phyloP scores from a whole-genome alignment of 2,888 invertebrate species.

The Ormyrus rosae region DNA sequence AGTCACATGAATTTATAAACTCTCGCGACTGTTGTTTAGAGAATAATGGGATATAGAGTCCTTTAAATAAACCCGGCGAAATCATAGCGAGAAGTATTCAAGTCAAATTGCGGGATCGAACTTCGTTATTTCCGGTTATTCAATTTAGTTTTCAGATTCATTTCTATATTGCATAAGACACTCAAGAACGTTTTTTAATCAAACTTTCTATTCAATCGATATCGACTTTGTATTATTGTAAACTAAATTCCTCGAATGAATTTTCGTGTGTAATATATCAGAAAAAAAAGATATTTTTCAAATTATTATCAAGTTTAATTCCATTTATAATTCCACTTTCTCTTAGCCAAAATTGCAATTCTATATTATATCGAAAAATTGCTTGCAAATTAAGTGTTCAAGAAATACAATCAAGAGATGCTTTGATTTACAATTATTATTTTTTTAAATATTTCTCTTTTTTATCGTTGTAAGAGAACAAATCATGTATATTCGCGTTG shows the following conservation, averaged over 20 bases:
- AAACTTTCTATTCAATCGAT: constrained; percentile 8
- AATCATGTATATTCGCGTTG: constrained; percentile 3
- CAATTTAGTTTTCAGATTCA: not conserved
- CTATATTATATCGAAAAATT: constrained; percentile 15
- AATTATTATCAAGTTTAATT: constrained; percentile 6
- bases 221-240: not conserved
- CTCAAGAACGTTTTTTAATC: not conserved
- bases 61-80: not conserved
- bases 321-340: constrained; percentile 24
- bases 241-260: constrained; percentile 3
- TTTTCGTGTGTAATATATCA: constrained; percentile 31
- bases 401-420: constrained; percentile 32
- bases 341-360: constrained; percentile 21
- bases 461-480: constrained; percentile 13
- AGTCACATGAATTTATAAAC: constrained; percentile 1
- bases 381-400: constrained; percentile 46
- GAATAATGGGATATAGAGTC: not conserved
- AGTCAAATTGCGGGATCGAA: constrained; percentile 3
- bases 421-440: constrained; percentile 4
- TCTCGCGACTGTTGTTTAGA: not conserved
- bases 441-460: not conserved
- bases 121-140: not conserved
- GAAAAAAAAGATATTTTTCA: constrained; percentile 4
- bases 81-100: not conserved
- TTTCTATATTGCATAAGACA: not conserved